Evolutionary conservation across 2,797 vertebrate genomes (phyloP).

Genomic region (Clamator glandarius): DNA sequence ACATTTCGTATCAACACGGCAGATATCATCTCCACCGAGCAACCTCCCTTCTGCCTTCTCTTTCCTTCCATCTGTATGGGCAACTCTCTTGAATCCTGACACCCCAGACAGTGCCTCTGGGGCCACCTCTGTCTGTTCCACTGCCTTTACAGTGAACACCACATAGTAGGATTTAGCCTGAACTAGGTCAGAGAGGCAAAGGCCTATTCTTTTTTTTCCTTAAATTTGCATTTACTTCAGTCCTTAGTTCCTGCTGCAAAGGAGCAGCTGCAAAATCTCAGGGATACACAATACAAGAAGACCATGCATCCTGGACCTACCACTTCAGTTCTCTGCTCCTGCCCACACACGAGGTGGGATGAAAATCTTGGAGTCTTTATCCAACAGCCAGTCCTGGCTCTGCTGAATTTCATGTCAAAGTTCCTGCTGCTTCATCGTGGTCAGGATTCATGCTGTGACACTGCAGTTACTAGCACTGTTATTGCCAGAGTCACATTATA

Average conservation of each 20-base stretch:
- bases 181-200: not conserved
- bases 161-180: not conserved
- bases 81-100: not conserved
- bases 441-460: not conserved
- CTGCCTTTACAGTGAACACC: not conserved
- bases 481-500: not conserved
- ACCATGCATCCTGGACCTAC: not conserved
- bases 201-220: not conserved
- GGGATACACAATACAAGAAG: not conserved
- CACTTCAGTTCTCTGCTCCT: not conserved
- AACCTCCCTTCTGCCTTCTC: not conserved
- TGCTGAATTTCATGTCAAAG: not conserved
- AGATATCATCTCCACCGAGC: not conserved
- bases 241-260: not conserved
- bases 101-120: not conserved
- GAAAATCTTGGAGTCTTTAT: not conserved
- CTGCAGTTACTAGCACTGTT: not conserved
- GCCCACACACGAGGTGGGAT: rapidly evolving
- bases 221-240: not conserved
- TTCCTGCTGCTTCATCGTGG: not conserved
- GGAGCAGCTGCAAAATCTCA: not conserved
- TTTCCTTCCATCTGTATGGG: not conserved
- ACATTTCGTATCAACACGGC: rapidly evolving
- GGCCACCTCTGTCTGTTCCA: not conserved
- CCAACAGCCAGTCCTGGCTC: not conserved